Base-by-base conservation (phyloP, 2,113 vertebrate genomes). In the Chamaetylas fuelleborni region DNA sequence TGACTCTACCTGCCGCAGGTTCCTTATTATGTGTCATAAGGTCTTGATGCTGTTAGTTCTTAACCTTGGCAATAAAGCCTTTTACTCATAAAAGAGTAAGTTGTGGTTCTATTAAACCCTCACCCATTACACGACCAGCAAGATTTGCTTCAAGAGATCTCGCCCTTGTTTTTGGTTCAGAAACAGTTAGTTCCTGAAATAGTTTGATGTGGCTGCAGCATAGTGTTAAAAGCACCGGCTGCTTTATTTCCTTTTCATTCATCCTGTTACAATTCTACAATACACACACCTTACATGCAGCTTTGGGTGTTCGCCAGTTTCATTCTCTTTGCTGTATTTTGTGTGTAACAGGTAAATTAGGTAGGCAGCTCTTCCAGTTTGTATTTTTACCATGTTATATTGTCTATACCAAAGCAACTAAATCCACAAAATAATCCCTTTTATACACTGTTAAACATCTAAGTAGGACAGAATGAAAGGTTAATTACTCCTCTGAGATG, bases 61-160 rank as follows among this genome's bases (percentile, higher is more conserved):
- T 24, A 31, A 31, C 4, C 2, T 43, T 76, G 5, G 3, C 5
- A 87, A 48, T 93, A 95, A 95, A 92, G 1, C 1, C 3, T 19
- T 8, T 61, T 2, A 14, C 0, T 2, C 0, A 2, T 22, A 17
- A 42, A 66, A 29, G 7, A 54, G 4, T 34, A 19, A 31, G 12
- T 15, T 60, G 17, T 34, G 5, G 22, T 50, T 67, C 48, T 2
- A 1, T 62, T 65, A 64, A 85, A 57, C 15, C 6, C 3, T 48
- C 12, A 43, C 65, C 34, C 5, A 6, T 26, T 36, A 22, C 20
- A 40, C 17, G 14, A 18, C 12, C 4, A 47, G 3, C 22, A 53
- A 40, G n/a, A 83, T 40, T n/a, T 71, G 20, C 45, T n/a, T 62
- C 9, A 42, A 76, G 43, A 22, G 58, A 19, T 40, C 3, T 54